Percentiles rank a stretch among this genome's conserved stretches.
These are phyloP conservation scores for Xylocampa areola DNA, from an alignment of 2,888 invertebrate genomes.

Conservation along the genomic window DNA sequence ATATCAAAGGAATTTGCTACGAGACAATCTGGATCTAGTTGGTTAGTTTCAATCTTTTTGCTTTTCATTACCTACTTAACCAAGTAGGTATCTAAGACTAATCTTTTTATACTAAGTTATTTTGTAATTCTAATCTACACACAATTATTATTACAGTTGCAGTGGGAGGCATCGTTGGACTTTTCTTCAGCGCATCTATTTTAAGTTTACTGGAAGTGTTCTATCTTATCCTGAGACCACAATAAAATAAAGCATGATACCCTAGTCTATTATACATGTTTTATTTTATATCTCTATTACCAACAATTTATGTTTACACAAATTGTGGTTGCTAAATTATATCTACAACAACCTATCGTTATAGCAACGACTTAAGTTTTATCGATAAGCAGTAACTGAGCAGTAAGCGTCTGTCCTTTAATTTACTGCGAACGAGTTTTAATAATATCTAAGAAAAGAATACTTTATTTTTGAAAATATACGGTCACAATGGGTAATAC, in stretches of 20 bases:
- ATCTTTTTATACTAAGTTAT: too few relatives aligned
- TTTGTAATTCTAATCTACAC: background rate
- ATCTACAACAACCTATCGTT: slow-evolving; percentile 11
- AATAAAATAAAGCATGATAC: slow-evolving; percentile 8
- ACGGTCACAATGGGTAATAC: slow-evolving; percentile 92
- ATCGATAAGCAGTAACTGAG: slow-evolving; percentile 33
- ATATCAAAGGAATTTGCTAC: slow-evolving; percentile 91
- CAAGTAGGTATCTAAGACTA: too few relatives aligned
- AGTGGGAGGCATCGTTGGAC: slow-evolving; percentile 90
- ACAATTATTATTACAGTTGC: slow-evolving; percentile 88
- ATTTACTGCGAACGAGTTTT: background rate
- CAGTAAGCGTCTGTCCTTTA: background rate
- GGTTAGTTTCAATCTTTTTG: slow-evolving; percentile 77
- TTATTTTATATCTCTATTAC: background rate
- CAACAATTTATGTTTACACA: background rate
- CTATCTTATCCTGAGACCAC: slow-evolving; percentile 78
- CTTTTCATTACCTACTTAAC: background rate
- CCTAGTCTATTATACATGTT: background rate
- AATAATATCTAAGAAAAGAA: background rate
- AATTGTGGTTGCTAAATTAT: slow-evolving; percentile 7
- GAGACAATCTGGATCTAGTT: slow-evolving; percentile 91
- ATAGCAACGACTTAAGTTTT: slow-evolving; percentile 44
- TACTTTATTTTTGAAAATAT: background rate
- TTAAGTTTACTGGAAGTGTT: slow-evolving; percentile 90
- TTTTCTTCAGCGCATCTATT: slow-evolving; percentile 91